Evolutionary conservation across 2,888 invertebrate genomes (phyloP).

Genomic region (Loripinus fragilis): DNA sequence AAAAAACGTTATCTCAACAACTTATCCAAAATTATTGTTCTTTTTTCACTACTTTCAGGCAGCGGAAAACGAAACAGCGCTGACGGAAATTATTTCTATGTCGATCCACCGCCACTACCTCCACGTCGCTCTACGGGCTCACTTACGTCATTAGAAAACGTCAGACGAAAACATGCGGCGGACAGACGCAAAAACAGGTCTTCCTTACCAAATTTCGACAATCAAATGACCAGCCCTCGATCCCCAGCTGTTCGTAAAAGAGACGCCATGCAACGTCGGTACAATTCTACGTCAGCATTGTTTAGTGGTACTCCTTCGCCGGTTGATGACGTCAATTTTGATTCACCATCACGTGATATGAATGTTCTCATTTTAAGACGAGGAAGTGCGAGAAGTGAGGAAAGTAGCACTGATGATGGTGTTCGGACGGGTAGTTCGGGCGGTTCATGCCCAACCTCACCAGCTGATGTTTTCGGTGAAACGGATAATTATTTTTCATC

Average conservation of each 20-base stretch:
- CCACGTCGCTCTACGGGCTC: slow-evolving; percentile 4
- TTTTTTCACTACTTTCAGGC: slow-evolving; percentile 2
- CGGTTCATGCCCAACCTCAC: neutral
- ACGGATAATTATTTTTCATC: neutral
- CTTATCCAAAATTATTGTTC: too few relatives aligned
- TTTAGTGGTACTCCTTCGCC: neutral
- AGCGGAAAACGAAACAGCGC: neutral
- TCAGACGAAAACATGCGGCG: neutral
- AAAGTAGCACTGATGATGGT: slow-evolving; percentile 8
- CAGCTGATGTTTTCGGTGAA: slow-evolving; percentile 1
- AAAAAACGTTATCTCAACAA: too few relatives aligned
- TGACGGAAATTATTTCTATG: neutral
- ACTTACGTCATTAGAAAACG: neutral
- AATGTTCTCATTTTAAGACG: neutral
- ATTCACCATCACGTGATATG: neutral
- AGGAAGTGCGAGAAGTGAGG: neutral
- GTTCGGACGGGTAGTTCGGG: neutral
- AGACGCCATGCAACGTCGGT: slow-evolving; percentile 42
- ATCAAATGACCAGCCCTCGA: slow-evolving; percentile 20
- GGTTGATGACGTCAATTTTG: neutral
- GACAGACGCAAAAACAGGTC: neutral
- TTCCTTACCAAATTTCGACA: neutral
- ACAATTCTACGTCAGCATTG: slow-evolving; percentile 38
- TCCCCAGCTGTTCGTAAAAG: slow-evolving; percentile 41
- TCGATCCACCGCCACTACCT: slow-evolving; percentile 5